Base-by-base conservation (phyloP, 1,140 invertebrate genomes). In the Sarcophaga bullata region DNA sequence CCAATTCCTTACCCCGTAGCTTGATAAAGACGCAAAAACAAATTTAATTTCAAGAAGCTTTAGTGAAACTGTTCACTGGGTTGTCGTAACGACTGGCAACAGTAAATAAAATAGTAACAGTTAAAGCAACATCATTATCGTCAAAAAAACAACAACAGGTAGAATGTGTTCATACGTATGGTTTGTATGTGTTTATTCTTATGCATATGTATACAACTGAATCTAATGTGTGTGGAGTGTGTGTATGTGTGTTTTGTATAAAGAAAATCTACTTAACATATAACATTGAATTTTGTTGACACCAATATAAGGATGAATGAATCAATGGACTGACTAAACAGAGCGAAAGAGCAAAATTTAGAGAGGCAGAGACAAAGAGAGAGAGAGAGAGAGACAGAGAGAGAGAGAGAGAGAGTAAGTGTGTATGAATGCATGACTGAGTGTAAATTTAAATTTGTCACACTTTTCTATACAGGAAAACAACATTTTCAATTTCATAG, bases 251-350 rank as follows among this genome's bases (percentile, higher is more conserved):
- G 6, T 5, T 58, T 58, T 58, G 54, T 58, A 19, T 68, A 25
- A 68, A 68, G n/a, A 58, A 68, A 68, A 68, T 54, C 80, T 68
- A 80, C 48, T 49, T 54, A 58, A 46, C 80, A 68, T 58, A 58
- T 68, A 68, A 54, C 80, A 68, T 80, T 80, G 17, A 47, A 54
- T 47, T 80, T 80, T 68, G 80, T 80, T 80, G 50, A 46, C 58
- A 58, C 80, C 80, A 68, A 80, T 54, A 54, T 15, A 50, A 47
- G 13, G 17, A 80, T 62, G 50, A 48, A 80, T 80, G 50, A 58
- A 80, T 17, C 25, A 37, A 62, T 13, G 15, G 15, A 17, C 73
- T 10, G 72, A 73, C 25, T 37, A 4, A 37, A 37, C 25, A 37
- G 25, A 37, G 25, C 1, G 25, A 37, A 37, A 37, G 25, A 37